Percentiles rank a stretch among this genome's conserved stretches.
These are phyloP conservation scores for Odontocerum albicorne DNA, from an alignment of 2,888 invertebrate genomes.

Conservation along the genomic window DNA sequence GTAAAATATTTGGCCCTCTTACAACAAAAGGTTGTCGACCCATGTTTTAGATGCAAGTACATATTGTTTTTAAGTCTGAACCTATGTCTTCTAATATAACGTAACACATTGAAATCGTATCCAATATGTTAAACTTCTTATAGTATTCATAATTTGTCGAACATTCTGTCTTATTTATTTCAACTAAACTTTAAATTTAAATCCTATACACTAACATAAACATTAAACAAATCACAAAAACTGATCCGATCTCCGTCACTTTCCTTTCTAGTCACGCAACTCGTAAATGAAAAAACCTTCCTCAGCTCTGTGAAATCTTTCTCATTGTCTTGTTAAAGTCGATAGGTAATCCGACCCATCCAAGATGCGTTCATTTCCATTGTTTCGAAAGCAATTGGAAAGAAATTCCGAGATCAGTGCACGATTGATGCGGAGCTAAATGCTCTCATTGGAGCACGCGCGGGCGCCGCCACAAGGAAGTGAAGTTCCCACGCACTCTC, in stretches of 20 bases:
- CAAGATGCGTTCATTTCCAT: slow-evolving; percentile 3
- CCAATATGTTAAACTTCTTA: too few species aligned
- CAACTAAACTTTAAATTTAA: background rate
- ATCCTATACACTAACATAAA: slow-evolving; percentile 1
- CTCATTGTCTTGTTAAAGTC: slow-evolving; percentile 12
- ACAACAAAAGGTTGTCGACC: too few species aligned
- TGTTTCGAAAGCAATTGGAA: slow-evolving; percentile 12
- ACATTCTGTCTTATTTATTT: slow-evolving; percentile 1
- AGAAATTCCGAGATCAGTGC: slow-evolving; percentile 6
- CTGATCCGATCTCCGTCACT: slow-evolving; percentile 2
- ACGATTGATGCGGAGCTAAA: slow-evolving; percentile 5
- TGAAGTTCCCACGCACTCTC: slow-evolving; percentile 26
- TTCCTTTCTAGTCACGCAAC: background rate
- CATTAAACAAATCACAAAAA: background rate
- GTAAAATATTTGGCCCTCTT: too few species aligned
- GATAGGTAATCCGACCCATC: slow-evolving; percentile 8
- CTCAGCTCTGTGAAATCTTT: background rate
- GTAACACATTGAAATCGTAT: too few species aligned
- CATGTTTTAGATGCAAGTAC: too few species aligned
- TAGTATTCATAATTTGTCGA: background rate
- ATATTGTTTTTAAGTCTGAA: too few species aligned
- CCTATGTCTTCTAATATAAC: too few species aligned
- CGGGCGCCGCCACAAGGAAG: slow-evolving; percentile 1
- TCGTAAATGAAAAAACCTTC: background rate
- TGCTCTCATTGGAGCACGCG: background rate